Evolutionary conservation across 2,888 invertebrate species (phyloP).

Genomic region (Lasioglossum figueresi): DNA sequence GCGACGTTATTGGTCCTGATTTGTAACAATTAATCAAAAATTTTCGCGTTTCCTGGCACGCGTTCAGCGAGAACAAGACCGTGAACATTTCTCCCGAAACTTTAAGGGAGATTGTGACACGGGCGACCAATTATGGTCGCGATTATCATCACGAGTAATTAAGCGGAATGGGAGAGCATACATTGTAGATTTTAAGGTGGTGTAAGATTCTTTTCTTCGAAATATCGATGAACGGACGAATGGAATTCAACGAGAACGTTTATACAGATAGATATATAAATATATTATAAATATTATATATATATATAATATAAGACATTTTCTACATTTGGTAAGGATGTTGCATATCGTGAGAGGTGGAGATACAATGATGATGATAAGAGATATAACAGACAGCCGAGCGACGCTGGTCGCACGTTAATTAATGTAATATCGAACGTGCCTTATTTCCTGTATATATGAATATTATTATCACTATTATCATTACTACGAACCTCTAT

Average conservation of each 20-base stretch:
- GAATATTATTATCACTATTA: constrained; percentile 76
- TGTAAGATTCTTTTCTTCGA: constrained; percentile 52
- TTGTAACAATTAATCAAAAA: constrained; percentile 28
- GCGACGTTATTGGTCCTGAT: constrained; percentile 39
- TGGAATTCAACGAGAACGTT: constrained; percentile 68
- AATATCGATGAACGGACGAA: constrained; percentile 54
- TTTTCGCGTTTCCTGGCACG: constrained; percentile 25
- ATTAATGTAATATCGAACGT: constrained; percentile 83
- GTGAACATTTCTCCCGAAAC: constrained; percentile 6
- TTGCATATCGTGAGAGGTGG: constrained; percentile 80
- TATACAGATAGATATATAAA: constrained; percentile 73
- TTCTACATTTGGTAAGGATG: constrained; percentile 81
- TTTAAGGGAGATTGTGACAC: not conserved
- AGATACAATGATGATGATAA: constrained; percentile 72
- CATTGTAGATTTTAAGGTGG: constrained; percentile 48
- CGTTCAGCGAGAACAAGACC: not conserved
- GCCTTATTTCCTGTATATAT: constrained; percentile 82
- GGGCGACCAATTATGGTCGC: constrained; percentile 19
- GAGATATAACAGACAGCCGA: constrained; percentile 64
- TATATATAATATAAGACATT: constrained; percentile 76
- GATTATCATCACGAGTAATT: constrained; percentile 24
- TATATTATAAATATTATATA: constrained; percentile 36
- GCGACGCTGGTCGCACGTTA: constrained; percentile 72
- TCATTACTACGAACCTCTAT: constrained; percentile 79
- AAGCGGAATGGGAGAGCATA: constrained; percentile 22